Conservation (phyloP, 2,888 invertebrate genomes). For the Prosapia bicincta region DNA sequence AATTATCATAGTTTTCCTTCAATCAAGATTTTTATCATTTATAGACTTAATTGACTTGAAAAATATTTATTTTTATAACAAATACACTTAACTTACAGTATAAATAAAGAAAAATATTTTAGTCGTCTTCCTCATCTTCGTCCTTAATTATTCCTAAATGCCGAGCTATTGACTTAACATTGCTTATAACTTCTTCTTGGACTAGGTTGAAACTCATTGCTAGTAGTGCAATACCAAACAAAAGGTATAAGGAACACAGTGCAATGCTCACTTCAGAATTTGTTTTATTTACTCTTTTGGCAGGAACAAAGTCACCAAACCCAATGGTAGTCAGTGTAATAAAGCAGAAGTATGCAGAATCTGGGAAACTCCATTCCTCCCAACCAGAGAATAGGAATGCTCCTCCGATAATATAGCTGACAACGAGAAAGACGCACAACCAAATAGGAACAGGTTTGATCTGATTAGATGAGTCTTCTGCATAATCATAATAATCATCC, state of each 20-base stretch:
- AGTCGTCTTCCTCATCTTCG: slow-evolving; percentile 57
- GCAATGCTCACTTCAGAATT: slow-evolving; percentile 65
- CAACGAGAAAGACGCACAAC: slow-evolving; percentile 82
- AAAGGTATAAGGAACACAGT: slow-evolving; percentile 84
- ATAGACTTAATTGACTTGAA: too few relatives aligned
- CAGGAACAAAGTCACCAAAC: slow-evolving; percentile 89
- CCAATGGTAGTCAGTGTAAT: slow-evolving; percentile 92
- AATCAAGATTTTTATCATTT: too few relatives aligned
- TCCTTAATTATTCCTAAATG: slow-evolving; percentile 85
- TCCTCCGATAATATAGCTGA: slow-evolving; percentile 86
- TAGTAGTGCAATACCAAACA: slow-evolving; percentile 90
- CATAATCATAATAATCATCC: slow-evolving; percentile 60
- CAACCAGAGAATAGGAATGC: slow-evolving; percentile 81
- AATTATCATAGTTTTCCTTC: too few relatives aligned
- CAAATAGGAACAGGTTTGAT: slow-evolving; percentile 81
- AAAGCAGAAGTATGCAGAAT: slow-evolving; percentile 91
- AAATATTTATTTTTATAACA: too few relatives aligned
- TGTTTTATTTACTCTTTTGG: slow-evolving; percentile 58
- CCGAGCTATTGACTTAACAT: slow-evolving; percentile 81
- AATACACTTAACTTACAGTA: too few relatives aligned
- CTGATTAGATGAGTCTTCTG: slow-evolving; percentile 50
- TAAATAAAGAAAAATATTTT: too few relatives aligned
- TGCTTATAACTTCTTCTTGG: slow-evolving; percentile 88
- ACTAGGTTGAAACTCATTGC: slow-evolving; percentile 98
- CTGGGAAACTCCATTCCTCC: slow-evolving; percentile 83